Conservation (phyloP, 1,140 invertebrate species). For the Hylyphantes graminicola region DNA sequence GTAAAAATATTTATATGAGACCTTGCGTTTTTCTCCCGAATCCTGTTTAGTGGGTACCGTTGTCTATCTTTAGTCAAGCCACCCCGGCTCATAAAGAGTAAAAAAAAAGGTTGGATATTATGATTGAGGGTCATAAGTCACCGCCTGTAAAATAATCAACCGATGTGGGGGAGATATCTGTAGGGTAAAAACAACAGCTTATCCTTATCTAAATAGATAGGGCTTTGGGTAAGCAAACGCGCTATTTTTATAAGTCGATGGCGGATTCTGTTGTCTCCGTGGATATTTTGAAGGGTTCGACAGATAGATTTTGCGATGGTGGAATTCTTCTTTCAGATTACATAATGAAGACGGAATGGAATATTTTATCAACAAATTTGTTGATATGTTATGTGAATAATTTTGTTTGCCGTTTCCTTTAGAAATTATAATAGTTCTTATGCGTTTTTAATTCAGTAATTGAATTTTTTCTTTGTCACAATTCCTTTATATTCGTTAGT, state of each 20-base stretch:
- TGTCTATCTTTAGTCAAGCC: slow-evolving; percentile 22
- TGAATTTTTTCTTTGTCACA: too few relatives aligned
- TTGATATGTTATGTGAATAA: too few relatives aligned
- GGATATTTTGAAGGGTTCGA: too few relatives aligned
- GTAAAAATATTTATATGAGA: slow-evolving; percentile 30
- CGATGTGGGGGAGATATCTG: slow-evolving; percentile 1
- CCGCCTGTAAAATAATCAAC: not conserved
- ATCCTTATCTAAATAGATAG: slow-evolving; percentile 33
- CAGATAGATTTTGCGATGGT: too few relatives aligned
- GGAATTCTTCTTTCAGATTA: too few relatives aligned
- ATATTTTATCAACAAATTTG: too few relatives aligned
- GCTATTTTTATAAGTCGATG: slow-evolving; percentile 14
- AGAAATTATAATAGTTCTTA: too few relatives aligned
- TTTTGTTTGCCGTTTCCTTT: too few relatives aligned
- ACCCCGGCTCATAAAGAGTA: not conserved
- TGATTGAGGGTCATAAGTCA: slow-evolving; percentile 28
- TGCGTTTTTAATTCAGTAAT: too few relatives aligned
- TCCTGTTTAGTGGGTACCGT: not conserved
- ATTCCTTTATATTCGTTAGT: too few relatives aligned
- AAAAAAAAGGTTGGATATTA: not conserved
- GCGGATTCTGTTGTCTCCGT: too few relatives aligned
- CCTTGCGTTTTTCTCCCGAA: not conserved
- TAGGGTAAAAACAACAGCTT: slow-evolving; percentile 24
- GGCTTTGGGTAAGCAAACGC: not conserved
- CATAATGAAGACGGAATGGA: too few relatives aligned